Conservation (phyloP, 37 sponge, comb jelly and placozoan species). For the Bolinopsis microptera region DNA sequence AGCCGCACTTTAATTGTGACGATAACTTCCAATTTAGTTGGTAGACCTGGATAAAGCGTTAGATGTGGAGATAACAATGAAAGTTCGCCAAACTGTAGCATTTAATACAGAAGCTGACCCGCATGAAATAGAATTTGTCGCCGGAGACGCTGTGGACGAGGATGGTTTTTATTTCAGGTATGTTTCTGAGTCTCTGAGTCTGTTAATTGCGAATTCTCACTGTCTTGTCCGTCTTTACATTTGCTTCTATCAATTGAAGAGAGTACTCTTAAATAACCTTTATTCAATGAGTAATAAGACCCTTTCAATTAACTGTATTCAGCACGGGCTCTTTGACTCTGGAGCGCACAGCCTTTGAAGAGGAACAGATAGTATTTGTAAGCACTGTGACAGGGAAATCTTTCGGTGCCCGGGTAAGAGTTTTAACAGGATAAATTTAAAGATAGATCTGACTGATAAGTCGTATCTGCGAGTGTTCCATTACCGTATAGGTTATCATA, state of each 20-base stretch:
- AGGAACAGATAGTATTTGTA: conserved; percentile 5
- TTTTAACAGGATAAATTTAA: too few species aligned
- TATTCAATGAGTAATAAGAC: too few species aligned
- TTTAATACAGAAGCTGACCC: conserved; percentile 16
- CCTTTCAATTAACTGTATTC: too few species aligned
- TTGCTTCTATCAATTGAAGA: too few species aligned
- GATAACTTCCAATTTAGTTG: conserved; percentile 20
- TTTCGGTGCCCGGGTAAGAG: conserved; percentile 31
- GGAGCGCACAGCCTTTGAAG: conserved; percentile 21
- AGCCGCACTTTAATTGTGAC: too few species aligned
- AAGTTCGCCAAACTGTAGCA: conserved; percentile 3
- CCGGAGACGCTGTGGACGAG: not conserved
- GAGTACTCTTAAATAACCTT: too few species aligned
- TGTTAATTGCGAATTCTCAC: too few species aligned
- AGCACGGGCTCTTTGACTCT: not conserved
- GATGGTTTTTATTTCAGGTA: conserved; percentile 54
- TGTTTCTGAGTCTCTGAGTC: too few species aligned
- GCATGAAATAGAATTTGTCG: not conserved
- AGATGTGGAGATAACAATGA: not conserved
- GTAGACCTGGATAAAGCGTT: conserved; percentile 18
- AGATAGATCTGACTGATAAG: too few species aligned
- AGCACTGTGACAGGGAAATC: conserved; percentile 45
- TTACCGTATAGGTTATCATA: too few species aligned
- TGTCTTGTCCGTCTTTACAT: too few species aligned
- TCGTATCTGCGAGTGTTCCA: too few species aligned